Base-by-base conservation (phyloP, 2,888 invertebrate species). In the Brachyptera putata region DNA sequence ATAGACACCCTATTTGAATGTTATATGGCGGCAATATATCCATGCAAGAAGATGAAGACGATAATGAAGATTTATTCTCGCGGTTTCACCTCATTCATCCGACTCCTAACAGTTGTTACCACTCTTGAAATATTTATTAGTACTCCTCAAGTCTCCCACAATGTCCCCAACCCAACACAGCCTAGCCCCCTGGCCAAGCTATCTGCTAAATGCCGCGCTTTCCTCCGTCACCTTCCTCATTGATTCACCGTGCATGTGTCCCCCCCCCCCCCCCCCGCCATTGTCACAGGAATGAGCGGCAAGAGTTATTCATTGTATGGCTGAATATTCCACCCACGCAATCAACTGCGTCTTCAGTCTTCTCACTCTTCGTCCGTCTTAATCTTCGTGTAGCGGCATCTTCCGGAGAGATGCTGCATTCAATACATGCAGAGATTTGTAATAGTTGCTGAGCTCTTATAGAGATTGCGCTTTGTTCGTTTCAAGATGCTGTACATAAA, bases 291-390 rank as follows among this genome's bases (percentile, higher is more conserved):
- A n/a, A n/a, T n/a, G n/a, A n/a, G n/a, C n/a, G 41, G 18, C 41
- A 21, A 41, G 41, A 41, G 41, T 41, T 41, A 41, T 41, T n/a
- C n/a, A n/a, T n/a, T n/a, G n/a, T n/a, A n/a, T n/a, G n/a, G 18
- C 11, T 41, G 21, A 21, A 2, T 41, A 41, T 41, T 41, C 41
- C 41, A 41, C 41, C 41, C 41, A 41, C 41, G 41, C 41, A 41
- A 41, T 41, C 41, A n/a, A n/a, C n/a, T 18, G 41, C 41, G n/a
- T n/a, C n/a, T n/a, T n/a, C n/a, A 13, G 41, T n/a, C 16, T 39
- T 30, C 5, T 30, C 5, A 11, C 34, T 30, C 34, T 5, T 11
- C 34, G 5, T 11, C 34, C 11, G 34, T 30, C 34, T 11, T 30
- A 11, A 34, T 7, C 11, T 11, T 30, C 11, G 34, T 30, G 34